Conservation (phyloP, 2,797 vertebrate genomes). For the Muscicapa striata region DNA sequence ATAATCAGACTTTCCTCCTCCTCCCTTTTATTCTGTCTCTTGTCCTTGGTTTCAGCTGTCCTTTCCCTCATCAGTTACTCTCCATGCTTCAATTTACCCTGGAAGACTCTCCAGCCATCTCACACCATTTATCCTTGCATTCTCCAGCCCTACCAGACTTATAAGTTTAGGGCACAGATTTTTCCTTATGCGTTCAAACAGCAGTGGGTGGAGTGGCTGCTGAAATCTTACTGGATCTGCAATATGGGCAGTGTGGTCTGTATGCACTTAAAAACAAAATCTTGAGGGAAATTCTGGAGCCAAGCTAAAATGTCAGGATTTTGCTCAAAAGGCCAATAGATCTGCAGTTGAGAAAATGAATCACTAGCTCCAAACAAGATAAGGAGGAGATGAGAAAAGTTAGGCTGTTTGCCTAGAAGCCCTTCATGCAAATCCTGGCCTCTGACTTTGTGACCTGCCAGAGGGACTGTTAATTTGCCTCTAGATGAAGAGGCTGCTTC, state of each 20-base stretch:
- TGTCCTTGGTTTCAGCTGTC: not conserved
- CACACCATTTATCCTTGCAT: not conserved
- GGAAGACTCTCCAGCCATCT: not conserved
- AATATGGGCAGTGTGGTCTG: not conserved
- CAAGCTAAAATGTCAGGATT: constrained; percentile 18
- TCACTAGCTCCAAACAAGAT: not conserved
- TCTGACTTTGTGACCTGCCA: not conserved
- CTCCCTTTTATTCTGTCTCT: not conserved
- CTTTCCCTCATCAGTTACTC: not conserved
- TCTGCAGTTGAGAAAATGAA: constrained; percentile 17
- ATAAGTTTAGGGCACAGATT: not conserved
- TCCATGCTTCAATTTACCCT: not conserved
- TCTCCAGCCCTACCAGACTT: not conserved
- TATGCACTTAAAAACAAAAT: not conserved
- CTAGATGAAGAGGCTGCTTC: not conserved
- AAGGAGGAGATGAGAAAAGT: constrained; percentile 32
- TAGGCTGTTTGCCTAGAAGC: constrained; percentile 9
- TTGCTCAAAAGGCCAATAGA: constrained; percentile 26
- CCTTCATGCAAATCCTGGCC: not conserved
- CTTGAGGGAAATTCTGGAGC: constrained; percentile 44
- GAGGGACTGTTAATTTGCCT: constrained; percentile 6
- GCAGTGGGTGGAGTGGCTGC: constrained; percentile 12
- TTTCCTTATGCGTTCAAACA: not conserved
- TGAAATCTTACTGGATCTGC: constrained; percentile 38
- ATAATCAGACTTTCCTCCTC: not conserved